These are phyloP conservation scores for Gnathonemus echidnorhynchus DNA, from an alignment of 2,113 vertebrate species.

Conservation along the genomic window DNA sequence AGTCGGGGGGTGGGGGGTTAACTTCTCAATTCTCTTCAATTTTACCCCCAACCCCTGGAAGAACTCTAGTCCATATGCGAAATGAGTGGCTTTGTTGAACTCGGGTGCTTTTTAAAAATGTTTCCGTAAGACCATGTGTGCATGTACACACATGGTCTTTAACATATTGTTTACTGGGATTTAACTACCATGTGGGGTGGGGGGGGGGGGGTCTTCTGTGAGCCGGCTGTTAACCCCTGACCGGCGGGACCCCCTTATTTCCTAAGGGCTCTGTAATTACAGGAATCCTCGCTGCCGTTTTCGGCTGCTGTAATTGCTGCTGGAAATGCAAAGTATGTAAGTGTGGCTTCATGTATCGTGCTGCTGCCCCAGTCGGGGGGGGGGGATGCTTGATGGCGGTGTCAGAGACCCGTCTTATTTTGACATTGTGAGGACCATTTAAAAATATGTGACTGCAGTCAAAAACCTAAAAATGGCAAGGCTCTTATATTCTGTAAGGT, in stretches of 20 bases:
- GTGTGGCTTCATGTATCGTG: neutral
- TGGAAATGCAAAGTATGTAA: constrained; percentile 16
- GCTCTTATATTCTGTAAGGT: neutral
- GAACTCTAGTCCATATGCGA: neutral
- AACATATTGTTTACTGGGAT: neutral
- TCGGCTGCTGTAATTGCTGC: constrained; percentile 15
- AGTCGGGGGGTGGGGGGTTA: neutral
- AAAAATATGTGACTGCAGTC: neutral
- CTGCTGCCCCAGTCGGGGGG: neutral
- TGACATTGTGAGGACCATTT: neutral
- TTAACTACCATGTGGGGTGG: neutral
- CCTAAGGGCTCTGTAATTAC: neutral
- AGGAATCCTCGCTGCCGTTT: constrained; percentile 6
- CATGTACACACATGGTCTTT: neutral
- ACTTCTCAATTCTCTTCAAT: neutral
- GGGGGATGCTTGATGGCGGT: neutral
- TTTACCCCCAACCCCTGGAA: neutral
- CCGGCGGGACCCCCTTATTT: neutral
- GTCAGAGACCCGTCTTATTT: neutral
- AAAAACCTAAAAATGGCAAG: neutral
- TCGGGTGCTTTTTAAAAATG: neutral
- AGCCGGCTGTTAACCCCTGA: neutral
- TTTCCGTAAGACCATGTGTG: neutral
- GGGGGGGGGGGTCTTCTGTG: no score
- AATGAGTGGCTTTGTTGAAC: neutral